Base-by-base conservation (phyloP, 2,113 vertebrate species). In the Brachirus orientalis region DNA sequence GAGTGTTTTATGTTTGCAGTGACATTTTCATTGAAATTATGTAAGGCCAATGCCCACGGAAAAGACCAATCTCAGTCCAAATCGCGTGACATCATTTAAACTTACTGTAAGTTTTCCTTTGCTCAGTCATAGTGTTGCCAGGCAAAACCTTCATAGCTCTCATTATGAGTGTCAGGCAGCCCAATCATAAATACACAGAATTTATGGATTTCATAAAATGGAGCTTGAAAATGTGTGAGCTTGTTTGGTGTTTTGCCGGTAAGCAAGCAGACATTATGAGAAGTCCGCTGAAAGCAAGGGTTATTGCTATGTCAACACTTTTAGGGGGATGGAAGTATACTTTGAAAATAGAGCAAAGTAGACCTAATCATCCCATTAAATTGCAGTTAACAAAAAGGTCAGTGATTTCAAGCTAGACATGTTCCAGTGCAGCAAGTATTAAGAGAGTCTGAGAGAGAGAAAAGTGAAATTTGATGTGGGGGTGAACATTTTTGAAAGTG, bases 241-340 rank as follows among this genome's bases (percentile, higher is more conserved):
- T 82, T 75, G 41, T 70, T 63, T 71, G 52, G 36, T 50, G 53
- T 40, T 62, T 64, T 8, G 3, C 45, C 17, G 43, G 63, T 54
- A 63, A 69, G 64, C 59, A 63, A 62, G 63, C 58, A 5, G 4
- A n/a, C 63, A 45, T 71, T 79, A 47, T 57, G 52, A 74, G 70
- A 59, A 64, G 43, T 19, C 75, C 13, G 56, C 63, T 75, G 63
- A 80, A 63, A 81, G 54, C 19, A 16, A 16, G 68, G 52, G 61
- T 79, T 87, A 76, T 76, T 82, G 77, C 72, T 67, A 28, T 73
- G 83, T 46, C 73, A 76, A 80, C 69, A 66, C 48, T 75, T 85
- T 82, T 65, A 76, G 68, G 47, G 73, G 79, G 80, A 87, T 84
- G 69, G 67, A 84, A 86, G 62, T 75, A 56, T 62, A 43, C 64